Evolutionary conservation across 2,797 vertebrate genomes (phyloP), one percentile per base, ranked within the genome.

Genomic region (Nyctalus aviator): DNA sequence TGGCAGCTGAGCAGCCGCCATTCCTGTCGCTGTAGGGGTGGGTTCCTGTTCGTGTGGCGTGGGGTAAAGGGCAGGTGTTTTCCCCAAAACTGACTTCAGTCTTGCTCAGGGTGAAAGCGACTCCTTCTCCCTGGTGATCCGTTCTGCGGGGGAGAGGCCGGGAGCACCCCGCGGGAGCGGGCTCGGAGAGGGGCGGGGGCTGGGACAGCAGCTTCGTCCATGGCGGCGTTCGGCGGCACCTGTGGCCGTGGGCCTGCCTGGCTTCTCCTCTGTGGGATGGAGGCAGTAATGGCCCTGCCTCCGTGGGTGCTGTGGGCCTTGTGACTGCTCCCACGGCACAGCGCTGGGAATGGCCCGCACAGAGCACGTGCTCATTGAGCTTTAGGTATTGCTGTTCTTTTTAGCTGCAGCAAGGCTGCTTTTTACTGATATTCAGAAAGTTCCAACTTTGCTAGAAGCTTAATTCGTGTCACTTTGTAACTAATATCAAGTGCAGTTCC

Each of bases 391-490:
- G 12, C 73, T 77, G 9, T 18, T 57, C 7, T 64, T 91, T 83
- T 79, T 69, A 87, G 44, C 15, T 77, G 85, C 35, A 72, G 37
- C 8, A 59, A 84, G 6, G 2, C 66, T 91, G n/a, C 46, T 79
- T 85, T 88, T 91, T 55, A 68, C 8, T 55, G 46, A 64, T n/a
- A 68, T 27, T 53, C 30, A 48, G 32, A 78, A 92, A 94, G 41
- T 71, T 82, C 66, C 59, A 23, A 55, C 23, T 89, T 84, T 71
- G 21, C 71, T 86, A 71, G 69, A 75, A 83, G 66, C 30, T 72
- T 82, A 50, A 78, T 75, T 84, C 87, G 48, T 59, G 35, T 48
- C 57, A 35, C 59, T 66, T 78, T 92, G 8, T 84, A 72, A 88
- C 77, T 35, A 73, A 44, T 32, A 21, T 35, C 50, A 79, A 35